Base-by-base conservation (phyloP, 2,797 vertebrate species). In the Falco naumanni region DNA sequence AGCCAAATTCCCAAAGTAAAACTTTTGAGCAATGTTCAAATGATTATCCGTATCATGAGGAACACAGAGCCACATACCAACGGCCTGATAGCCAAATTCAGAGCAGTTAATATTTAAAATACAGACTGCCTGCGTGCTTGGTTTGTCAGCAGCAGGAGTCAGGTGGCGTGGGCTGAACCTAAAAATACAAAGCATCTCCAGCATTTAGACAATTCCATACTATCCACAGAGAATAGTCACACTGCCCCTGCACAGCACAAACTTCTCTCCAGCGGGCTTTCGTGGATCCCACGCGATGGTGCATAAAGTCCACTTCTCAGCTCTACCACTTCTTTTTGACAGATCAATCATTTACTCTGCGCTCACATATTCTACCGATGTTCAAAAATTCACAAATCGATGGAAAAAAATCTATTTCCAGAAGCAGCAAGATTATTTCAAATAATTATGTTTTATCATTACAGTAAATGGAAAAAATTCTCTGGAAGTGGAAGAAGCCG, bases 1-100 rank as follows among this genome's bases (percentile, higher is more conserved):
- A 95, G 94, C 74, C 87, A 95, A 98, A 98, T 98, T 98, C 97
- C 98, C 98, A 72, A 90, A 97, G 96, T 96, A 97, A 97, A 98
- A 97, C 90, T 98, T 98, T 98, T 96, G 95, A 83, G 95, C 83
- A 56, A 95, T 95, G 94, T 97, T 97, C 92, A 95, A 96, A 90
- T 91, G 69, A 97, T 97, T 98, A 97, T 47, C 95, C 87, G 84
- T 95, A 89, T 96, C 98, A 98, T 97, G 97, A 98, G 95, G 81
- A 97, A 90, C 92, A 94, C 47, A 63, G 4, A 93, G 94, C 18
- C 87, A n/a, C 56, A 89, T 34, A 79, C 71, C 89, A 96, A 90
- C 1, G 16, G 84, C 92, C 78, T 19, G 33, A 84, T 17, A 59
- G 76, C 48, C 84, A 75, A 39, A 71, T 56, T 68, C 48, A 70